A percentile compares a stretch with the other conserved stretches of the same genome.
These are phyloP conservation scores for Mixornis gularis DNA, from an alignment of 2,113 vertebrate species.

Conservation along the genomic window DNA sequence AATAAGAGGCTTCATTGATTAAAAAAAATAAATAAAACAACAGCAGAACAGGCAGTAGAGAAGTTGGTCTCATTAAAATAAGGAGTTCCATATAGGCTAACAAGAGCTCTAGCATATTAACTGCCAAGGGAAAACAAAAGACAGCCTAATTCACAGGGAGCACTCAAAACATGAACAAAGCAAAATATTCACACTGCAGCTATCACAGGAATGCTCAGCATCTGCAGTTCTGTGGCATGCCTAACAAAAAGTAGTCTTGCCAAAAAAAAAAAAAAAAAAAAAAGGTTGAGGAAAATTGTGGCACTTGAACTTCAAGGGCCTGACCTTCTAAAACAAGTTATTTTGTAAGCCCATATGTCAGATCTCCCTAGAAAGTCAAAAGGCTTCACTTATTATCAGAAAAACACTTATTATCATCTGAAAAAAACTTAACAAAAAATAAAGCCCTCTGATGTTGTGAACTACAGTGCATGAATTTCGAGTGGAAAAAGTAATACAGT, in stretches of 20 bases:
- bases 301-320: slow-evolving; percentile 32
- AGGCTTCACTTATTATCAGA: not conserved
- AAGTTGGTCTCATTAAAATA: slow-evolving; percentile 69
- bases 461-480: not conserved
- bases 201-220: slow-evolving; percentile 67
- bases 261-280: not conserved
- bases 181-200: slow-evolving; percentile 68
- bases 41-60: slow-evolving; percentile 45
- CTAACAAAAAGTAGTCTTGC: slow-evolving; percentile 14
- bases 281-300: not conserved
- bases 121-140: slow-evolving; percentile 74
- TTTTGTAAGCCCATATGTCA: not conserved
- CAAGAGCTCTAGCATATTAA: slow-evolving; percentile 65
- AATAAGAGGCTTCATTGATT: slow-evolving; percentile 71
- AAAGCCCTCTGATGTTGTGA: not conserved
- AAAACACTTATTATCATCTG: not conserved
- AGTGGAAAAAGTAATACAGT: not conserved
- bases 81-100: slow-evolving; percentile 67
- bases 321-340: not conserved
- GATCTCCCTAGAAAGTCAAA: not conserved
- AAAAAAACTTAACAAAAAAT: not conserved
- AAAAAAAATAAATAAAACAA: slow-evolving; percentile 61
- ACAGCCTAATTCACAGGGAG: slow-evolving; percentile 60
- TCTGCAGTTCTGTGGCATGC: slow-evolving; percentile 61
- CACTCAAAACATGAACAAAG: slow-evolving; percentile 56